Evolutionary conservation across 2,888 invertebrate species (phyloP), one percentile per base, ranked within the genome.

Genomic region (Chloroclysta siterata): DNA sequence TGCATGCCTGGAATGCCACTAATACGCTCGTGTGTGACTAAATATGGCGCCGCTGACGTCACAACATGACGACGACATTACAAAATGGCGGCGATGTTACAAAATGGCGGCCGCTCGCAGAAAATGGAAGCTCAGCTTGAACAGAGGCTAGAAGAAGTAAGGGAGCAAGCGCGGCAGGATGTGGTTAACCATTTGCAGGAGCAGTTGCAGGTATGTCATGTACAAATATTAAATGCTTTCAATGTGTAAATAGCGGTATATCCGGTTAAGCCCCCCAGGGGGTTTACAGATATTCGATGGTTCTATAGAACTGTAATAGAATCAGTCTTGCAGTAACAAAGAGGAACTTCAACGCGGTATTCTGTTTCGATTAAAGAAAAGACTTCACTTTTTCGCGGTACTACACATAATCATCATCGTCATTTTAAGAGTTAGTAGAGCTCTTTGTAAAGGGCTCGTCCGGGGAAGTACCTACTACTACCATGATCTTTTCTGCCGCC

Each of bases 121-220:
- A 79, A 77, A 71, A 79, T 78, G 81, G 82, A 83, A 73, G 78
- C 69, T 63, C 75, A 77, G 53, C 69, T 83, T 29, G 75, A 80
- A 69, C 68, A 74, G 72, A 76, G 82, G 22, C 62, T 84, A n/a
- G 81, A 85, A 14, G 79, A 80, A 67, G 80, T 79, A 5, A 74
- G 81, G 17, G 81, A 94, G 55, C 85, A 94, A 79, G 96, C 95
- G 67, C 94, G 95, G 73, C 93, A 94, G 77, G 96, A 96, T 81
- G 95, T 96, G 73, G 93, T 95, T 69, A 93, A 94, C 70, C 95
- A 95, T 73, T 89, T 97, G 73, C 96, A 95, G 85, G 94, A 94
- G 63, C 95, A 96, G 81, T 94, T 97, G 76, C 95, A 96, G 95
- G 97, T 96, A 94, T 87, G 90, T 78, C 46, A 22, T 36, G 52